These are phyloP conservation scores for Chaitophorus viminalis DNA, from an alignment of 2,888 invertebrate genomes.

Conservation along the genomic window DNA sequence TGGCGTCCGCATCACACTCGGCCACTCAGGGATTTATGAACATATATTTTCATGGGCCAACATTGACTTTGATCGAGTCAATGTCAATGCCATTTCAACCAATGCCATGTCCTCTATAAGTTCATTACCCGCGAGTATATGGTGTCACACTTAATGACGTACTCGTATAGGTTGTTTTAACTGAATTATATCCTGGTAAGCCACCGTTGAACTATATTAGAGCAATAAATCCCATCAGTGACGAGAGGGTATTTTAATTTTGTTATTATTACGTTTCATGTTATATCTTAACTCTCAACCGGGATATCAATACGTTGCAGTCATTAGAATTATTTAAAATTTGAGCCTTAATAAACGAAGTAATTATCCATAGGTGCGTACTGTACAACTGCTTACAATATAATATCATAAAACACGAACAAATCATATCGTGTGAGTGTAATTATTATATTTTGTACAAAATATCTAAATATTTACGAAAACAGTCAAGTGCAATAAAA, in stretches of 20 bases:
- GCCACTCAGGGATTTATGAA: not conserved
- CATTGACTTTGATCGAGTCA: not conserved
- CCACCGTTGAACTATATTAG: not conserved
- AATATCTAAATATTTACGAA: too few species aligned
- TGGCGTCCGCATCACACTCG: not conserved
- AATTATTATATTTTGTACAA: too few species aligned
- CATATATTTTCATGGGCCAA: not conserved
- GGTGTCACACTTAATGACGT: not conserved
- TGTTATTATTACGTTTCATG: not conserved
- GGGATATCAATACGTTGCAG: not conserved
- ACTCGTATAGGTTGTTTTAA: not conserved
- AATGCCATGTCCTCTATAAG: not conserved
- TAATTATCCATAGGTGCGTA: too few species aligned
- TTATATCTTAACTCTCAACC: not conserved
- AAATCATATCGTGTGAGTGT: too few species aligned
- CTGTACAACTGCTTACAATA: too few species aligned
- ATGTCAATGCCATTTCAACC: constrained; percentile 5
- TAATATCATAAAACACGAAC: too few species aligned
- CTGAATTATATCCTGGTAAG: not conserved
- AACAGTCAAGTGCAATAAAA: too few species aligned
- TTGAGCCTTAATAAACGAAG: too few species aligned
- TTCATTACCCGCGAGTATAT: not conserved
- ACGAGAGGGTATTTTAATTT: not conserved
- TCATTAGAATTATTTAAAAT: too few species aligned
- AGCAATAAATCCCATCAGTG: not conserved